Evolutionary conservation across 2,888 invertebrate genomes (phyloP).

Genomic region (Dioctria rufipes): DNA sequence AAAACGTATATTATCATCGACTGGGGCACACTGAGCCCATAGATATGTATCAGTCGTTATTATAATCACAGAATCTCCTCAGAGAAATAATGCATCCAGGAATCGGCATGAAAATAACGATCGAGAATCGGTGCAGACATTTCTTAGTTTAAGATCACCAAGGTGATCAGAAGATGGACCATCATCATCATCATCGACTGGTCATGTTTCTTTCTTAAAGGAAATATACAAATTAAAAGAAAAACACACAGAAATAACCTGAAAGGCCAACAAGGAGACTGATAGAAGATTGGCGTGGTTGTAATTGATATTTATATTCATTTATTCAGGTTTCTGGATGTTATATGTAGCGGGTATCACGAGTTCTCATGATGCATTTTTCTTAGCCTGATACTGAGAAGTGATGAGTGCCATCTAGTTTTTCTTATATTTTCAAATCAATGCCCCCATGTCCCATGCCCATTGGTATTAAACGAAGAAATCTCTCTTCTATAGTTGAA

Average conservation of each 20-base stretch:
- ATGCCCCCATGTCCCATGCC: too few relatives aligned
- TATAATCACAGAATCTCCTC: constrained; percentile 25
- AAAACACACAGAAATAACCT: constrained; percentile 29
- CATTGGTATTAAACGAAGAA: too few relatives aligned
- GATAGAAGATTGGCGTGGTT: constrained; percentile 57
- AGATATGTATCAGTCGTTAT: constrained; percentile 44
- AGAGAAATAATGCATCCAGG: constrained; percentile 37
- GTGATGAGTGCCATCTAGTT: too few relatives aligned
- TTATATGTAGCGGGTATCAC: constrained; percentile 18
- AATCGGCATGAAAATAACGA: constrained; percentile 42
- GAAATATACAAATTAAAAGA: constrained; percentile 43
- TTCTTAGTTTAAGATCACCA: constrained; percentile 26
- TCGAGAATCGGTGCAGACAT: constrained; percentile 4
- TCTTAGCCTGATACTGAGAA: background rate
- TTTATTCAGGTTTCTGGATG: constrained; percentile 55
- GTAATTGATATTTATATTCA: constrained; percentile 59
- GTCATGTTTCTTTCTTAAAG: constrained; percentile 38
- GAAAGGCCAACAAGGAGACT: constrained; percentile 42
- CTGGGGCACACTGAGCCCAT: background rate
- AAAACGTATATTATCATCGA: too few relatives aligned
- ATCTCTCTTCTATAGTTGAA: too few relatives aligned
- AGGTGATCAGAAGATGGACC: constrained; percentile 49
- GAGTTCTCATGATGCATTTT: constrained; percentile 43
- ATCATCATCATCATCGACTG: constrained; percentile 40
- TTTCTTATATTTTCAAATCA: too few relatives aligned